These are phyloP conservation scores for Pogonophryne albipinna DNA, from an alignment of 2,797 vertebrate species.

Conservation along the genomic window DNA sequence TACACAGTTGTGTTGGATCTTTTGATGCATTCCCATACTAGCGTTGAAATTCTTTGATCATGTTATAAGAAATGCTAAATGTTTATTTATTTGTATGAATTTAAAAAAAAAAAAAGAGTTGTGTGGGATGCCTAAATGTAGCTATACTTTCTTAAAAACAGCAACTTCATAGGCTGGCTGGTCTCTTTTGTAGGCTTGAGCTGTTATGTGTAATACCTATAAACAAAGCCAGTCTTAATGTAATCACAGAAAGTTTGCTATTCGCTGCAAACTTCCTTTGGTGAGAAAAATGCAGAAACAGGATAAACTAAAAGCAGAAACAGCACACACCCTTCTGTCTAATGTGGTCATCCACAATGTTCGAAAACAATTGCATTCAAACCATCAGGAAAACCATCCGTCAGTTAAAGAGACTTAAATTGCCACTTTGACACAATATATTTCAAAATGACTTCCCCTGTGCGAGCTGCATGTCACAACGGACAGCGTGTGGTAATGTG, in stretches of 20 bases:
- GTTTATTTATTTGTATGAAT: not conserved
- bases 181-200: not conserved
- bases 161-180: not conserved
- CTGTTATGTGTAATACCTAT: not conserved
- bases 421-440: not conserved
- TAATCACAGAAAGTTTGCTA: slow-evolving; percentile 1
- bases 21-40: not conserved
- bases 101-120: not conserved
- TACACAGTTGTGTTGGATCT: not conserved
- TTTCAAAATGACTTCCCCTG: slow-evolving; percentile 3
- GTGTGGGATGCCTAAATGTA: not conserved
- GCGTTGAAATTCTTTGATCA: not conserved
- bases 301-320: not conserved
- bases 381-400: not conserved
- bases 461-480: not conserved
- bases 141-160: not conserved
- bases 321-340: not conserved
- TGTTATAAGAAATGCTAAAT: not conserved
- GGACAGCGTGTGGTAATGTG: not conserved
- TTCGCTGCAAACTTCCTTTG: not conserved
- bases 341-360: not conserved
- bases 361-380: not conserved
- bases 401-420: not conserved
- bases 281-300: not conserved
- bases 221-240: not conserved